Base-by-base conservation (phyloP, 1,140 invertebrate genomes). In the Drosophila lacteicornis region DNA sequence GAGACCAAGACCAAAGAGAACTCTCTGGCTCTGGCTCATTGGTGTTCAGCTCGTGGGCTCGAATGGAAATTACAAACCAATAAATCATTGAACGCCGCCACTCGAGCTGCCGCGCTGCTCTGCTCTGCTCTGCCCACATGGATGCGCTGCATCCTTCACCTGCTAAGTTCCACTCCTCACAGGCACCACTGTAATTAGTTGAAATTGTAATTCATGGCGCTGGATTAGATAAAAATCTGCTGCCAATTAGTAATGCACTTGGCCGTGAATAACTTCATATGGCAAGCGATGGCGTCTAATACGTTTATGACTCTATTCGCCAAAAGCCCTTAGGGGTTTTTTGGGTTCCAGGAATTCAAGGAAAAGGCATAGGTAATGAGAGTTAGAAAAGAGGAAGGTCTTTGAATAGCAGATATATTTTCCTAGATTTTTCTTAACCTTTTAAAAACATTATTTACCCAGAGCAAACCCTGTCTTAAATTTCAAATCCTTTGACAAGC, bases 21-120 rank as follows among this genome's bases (percentile, higher is more conserved):
- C 63, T 45, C 43, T 36, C 42, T 19, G 70, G 55, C 75, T 82
- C 65, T 19, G 70, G 55, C 75, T 82, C 65, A 83, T 81, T 81
- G 79, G 79, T 69, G 79, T 77, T 82, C 76, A 76, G 82, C 82
- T 85, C 75, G 85, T 90, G 81, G 81, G 85, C 71, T 88, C 80
- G 71, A 87, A 85, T 90, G 85, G 63, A 88, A 90, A 88, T 88
- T 88, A 88, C 84, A 88, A 88, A 90, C 85, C 81, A 79, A 88
- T 88, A 88, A 88, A 88, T 88, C 85, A 88, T 88, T 88, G 79
- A 58, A 67, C 49, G 33, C 73, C 47, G 74, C 62, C 63, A 68
- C 70, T 61, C 57, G 69, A 61, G 55, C 25, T 57, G 45, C 45
- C 6, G 55, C 19, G 45, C 45, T 27, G 55, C 19, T 19, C 60